Evolutionary conservation across 2,113 vertebrate genomes (phyloP).

Genomic region (Otus sunia): DNA sequence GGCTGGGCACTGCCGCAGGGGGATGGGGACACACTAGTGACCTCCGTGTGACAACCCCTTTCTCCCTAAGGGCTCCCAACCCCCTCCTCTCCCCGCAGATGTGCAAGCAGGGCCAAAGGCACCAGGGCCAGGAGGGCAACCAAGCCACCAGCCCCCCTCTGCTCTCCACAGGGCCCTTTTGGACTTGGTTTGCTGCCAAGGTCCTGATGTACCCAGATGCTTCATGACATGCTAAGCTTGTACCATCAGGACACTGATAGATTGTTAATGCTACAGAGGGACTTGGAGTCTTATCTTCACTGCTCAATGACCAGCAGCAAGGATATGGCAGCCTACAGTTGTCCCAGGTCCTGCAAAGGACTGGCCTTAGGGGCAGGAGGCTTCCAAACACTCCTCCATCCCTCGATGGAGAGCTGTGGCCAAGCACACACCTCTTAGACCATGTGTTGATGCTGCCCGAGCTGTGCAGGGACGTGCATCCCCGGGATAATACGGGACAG

Average conservation of each 20-base stretch:
- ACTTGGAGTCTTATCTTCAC: background rate
- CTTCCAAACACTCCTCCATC: background rate
- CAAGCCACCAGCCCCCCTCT: background rate
- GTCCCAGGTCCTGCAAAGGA: background rate
- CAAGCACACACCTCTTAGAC: background rate
- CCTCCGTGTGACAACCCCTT: too few relatives aligned
- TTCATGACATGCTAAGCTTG: background rate
- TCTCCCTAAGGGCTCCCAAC: background rate
- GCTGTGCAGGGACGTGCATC: background rate
- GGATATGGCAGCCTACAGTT: rapidly evolving
- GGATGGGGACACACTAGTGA: background rate
- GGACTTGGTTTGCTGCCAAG: background rate
- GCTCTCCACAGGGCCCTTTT: rapidly evolving
- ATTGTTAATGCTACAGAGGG: background rate
- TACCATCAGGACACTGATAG: rapidly evolving
- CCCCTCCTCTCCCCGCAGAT: too few relatives aligned
- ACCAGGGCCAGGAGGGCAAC: background rate
- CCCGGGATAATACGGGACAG: background rate
- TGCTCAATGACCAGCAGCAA: too few relatives aligned
- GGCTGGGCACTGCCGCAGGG: background rate
- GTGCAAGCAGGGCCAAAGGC: background rate
- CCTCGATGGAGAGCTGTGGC: too few relatives aligned
- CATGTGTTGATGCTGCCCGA: rapidly evolving
- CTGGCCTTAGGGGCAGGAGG: background rate
- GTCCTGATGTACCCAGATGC: background rate